Conservation (phyloP, 2,113 vertebrate genomes). For the Polypterus bichir region DNA sequence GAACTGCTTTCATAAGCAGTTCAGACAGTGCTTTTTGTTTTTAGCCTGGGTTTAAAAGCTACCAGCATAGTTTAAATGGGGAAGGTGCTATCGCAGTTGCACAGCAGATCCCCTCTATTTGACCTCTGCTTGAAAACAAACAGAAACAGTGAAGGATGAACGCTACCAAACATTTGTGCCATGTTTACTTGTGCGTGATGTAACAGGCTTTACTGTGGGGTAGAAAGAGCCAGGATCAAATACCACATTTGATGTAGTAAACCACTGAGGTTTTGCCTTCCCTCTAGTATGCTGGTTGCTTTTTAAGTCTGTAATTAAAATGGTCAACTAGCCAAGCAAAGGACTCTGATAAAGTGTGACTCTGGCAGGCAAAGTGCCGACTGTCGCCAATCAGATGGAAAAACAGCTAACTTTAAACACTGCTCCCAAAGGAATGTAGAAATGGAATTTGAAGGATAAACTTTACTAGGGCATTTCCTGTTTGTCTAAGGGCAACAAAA, state of each 20-base stretch:
- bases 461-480: too few relatives aligned
- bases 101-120: background rate
- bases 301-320: conserved; percentile 2
- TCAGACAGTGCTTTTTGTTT: background rate
- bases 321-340: background rate
- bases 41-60: background rate
- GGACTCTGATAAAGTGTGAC: background rate
- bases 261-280: background rate
- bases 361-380: background rate
- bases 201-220: background rate
- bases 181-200: background rate
- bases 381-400: background rate
- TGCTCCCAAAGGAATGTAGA: background rate
- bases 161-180: background rate
- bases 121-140: background rate
- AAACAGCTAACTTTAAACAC: background rate
- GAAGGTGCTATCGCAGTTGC: background rate
- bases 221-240: background rate
- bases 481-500: too few relatives aligned
- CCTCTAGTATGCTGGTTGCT: background rate
- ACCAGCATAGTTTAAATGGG: background rate
- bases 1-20: background rate
- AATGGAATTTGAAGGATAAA: too few relatives aligned
- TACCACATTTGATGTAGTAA: background rate
- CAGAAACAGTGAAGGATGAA: background rate